Evolutionary conservation across 2,888 invertebrate species (phyloP), one percentile per base, ranked within the genome.

Genomic region (Tetropium fuscum): DNA sequence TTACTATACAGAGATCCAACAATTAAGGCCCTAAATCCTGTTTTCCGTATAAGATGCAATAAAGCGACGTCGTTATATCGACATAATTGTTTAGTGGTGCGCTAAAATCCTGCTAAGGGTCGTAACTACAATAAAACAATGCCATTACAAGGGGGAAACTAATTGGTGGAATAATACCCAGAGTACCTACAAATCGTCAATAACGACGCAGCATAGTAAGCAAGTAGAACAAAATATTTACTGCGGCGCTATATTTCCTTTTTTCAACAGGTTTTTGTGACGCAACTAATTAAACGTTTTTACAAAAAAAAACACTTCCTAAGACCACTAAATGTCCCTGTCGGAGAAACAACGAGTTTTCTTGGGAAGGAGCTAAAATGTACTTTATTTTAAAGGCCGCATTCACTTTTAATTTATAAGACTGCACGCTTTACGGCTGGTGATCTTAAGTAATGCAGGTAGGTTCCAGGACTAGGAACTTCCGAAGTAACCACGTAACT

Each of bases 401-500:
- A n/a, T n/a, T n/a, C n/a, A n/a, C n/a, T n/a, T 47, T 48, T 55
- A 55, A 55, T 55, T 55, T 40, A 40, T 48, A 32, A 41, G 34
- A 48, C 16, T 27, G 16, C 16, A n/a, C 15, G 15, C 16, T 53
- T 44, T 53, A 53, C 44, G 44, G 53, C 44, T 13, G 44, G 32
- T 32, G 56, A 48, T 38, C 48, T 41, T 40, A 41, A 41, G 48
- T 48, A 41, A 41, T 41, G 56, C 48, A 56, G 48, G 56, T 56
- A 18, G 48, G 48, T 40, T 22, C 43, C 51, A 58, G 60, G 66
- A 78, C 78, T 78, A 77, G 76, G 72, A 78, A 78, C 75, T 78
- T 78, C 74, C 71, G 74, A 74, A 77, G 77, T 75, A 76, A 76
- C 78, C 78, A 77, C 78, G 76, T 78, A 77, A 79, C 78, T 78